Evolutionary conservation across 2,113 vertebrate species (phyloP).

Genomic region (Tetrax tetrax): DNA sequence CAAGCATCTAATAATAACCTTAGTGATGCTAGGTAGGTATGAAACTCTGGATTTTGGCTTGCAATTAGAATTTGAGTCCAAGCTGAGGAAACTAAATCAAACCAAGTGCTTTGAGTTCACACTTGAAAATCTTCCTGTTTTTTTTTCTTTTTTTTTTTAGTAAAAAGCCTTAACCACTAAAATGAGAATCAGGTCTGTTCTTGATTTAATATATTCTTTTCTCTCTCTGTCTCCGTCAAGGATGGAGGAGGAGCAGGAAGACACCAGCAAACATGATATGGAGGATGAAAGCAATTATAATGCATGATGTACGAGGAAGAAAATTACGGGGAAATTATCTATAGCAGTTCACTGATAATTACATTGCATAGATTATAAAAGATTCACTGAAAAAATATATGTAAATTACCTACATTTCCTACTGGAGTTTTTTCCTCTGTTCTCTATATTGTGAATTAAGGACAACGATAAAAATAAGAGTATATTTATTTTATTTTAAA

Average conservation of each 20-base stretch:
- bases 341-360: constrained; percentile 34
- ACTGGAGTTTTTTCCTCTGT: not conserved
- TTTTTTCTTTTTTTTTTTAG: not conserved
- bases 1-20: not conserved
- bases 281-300: constrained; percentile 44
- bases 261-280: not conserved
- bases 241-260: constrained; percentile 24
- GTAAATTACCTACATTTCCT: constrained; percentile 30
- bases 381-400: constrained; percentile 32
- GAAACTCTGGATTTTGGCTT: not conserved
- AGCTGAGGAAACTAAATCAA: not conserved
- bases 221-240: not conserved
- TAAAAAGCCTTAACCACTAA: not conserved
- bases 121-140: not conserved
- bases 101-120: not conserved
- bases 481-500: not conserved
- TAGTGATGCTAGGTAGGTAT: too few relatives aligned
- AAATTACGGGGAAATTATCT: constrained; percentile 62
- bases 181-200: not conserved
- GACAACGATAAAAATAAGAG: not conserved
- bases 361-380: constrained; percentile 27
- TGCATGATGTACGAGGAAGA: constrained; percentile 42
- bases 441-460: constrained; percentile 6
- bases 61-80: not conserved
- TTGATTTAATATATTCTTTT: constrained; percentile 47